Evolutionary conservation across 2,797 vertebrate species (phyloP).

Genomic region (Tokudaia muenninki): DNA sequence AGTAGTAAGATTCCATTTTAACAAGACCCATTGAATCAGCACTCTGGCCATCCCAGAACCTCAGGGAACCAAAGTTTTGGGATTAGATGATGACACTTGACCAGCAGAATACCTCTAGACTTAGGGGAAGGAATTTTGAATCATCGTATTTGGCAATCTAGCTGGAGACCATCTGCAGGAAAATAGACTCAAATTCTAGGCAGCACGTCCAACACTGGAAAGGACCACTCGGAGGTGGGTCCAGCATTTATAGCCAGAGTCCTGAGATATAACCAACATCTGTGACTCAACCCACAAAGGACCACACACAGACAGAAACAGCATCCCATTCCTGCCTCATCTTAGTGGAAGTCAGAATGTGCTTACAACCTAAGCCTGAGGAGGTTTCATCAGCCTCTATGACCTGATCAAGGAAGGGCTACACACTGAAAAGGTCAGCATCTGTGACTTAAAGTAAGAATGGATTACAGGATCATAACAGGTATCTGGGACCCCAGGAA

Average conservation of each 20-base stretch:
- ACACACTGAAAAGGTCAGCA: not conserved
- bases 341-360: not conserved
- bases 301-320: not conserved
- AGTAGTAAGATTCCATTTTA: not conserved
- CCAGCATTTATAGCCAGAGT: not conserved
- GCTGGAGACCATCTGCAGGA: not conserved
- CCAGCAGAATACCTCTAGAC: not conserved
- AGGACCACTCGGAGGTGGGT: not conserved
- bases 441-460: not conserved
- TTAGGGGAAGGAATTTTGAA: not conserved
- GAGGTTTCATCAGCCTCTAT: not conserved
- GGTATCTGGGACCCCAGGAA: not conserved
- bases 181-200: not conserved
- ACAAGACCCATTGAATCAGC: not conserved
- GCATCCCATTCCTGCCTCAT: too few species aligned
- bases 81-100: not conserved
- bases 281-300: not conserved
- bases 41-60: not conserved
- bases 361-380: not conserved
- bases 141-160: not conserved
- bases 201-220: not conserved
- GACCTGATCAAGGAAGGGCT: not conserved
- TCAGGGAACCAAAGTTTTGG: not conserved
- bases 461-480: not conserved
- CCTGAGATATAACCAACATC: not conserved